These are phyloP conservation scores for Stenopsyche tienmushanensis DNA, from an alignment of 1,140 invertebrate genomes.

Conservation along the genomic window DNA sequence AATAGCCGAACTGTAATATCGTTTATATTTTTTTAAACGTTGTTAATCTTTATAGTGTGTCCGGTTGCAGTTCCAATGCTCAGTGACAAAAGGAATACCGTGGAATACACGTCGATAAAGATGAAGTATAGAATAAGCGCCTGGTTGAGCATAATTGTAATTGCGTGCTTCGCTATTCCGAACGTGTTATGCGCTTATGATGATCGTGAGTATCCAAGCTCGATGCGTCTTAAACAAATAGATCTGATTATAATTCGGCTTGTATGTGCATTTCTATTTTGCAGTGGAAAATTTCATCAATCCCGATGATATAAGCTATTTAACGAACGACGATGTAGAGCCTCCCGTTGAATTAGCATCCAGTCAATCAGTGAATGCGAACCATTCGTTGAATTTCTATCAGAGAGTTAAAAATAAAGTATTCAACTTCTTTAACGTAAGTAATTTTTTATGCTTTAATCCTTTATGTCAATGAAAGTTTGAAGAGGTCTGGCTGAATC, in stretches of 20 bases:
- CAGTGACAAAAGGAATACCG: no score
- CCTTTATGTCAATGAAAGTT: no score
- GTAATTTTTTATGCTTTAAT: no score
- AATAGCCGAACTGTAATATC: no score
- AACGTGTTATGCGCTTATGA: not conserved
- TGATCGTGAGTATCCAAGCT: not conserved
- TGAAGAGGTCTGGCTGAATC: no score
- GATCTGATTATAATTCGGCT: not conserved
- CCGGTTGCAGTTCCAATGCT: no score
- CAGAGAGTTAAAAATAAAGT: not conserved
- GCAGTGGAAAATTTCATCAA: constrained; percentile 37
- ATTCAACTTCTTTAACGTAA: not conserved
- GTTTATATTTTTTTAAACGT: no score
- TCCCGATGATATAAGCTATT: constrained; percentile 33
- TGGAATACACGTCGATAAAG: no score
- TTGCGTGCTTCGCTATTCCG: not conserved
- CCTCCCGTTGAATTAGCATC: not conserved
- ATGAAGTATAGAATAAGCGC: no score
- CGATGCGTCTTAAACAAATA: not conserved
- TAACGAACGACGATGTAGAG: not conserved
- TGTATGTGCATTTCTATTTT: constrained; percentile 4
- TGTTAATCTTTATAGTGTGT: no score
- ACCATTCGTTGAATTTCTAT: not conserved
- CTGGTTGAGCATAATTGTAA: no score
- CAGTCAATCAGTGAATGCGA: not conserved